phyloP scores from a whole-genome alignment of 2,113 vertebrate species.

The Laticauda colubrina region DNA sequence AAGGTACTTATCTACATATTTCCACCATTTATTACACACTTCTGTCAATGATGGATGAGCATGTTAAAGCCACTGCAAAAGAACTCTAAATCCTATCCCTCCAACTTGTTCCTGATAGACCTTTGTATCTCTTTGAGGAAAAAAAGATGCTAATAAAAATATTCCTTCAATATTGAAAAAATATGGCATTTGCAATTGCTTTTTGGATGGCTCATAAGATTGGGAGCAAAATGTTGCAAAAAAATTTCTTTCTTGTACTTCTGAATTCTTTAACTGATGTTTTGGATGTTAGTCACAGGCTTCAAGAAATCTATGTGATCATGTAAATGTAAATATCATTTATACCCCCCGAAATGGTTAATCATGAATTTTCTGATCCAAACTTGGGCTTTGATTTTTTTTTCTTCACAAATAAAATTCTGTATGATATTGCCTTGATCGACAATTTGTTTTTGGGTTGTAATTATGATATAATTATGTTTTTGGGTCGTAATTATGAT shows the following conservation, averaged over 20 bases:
- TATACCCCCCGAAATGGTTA: neutral
- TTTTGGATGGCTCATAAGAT: neutral
- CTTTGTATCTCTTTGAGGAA: neutral
- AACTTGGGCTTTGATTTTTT: neutral
- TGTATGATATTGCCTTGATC: neutral
- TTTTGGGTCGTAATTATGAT: neutral
- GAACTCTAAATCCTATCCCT: neutral
- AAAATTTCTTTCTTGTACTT: neutral
- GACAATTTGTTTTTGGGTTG: neutral
- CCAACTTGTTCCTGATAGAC: neutral
- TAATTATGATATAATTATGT: neutral
- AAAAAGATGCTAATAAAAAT: neutral
- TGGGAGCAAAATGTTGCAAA: neutral
- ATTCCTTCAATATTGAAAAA: neutral
- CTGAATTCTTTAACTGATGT: neutral
- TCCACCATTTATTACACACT: neutral
- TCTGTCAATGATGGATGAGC: neutral
- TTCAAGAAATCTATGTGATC: neutral
- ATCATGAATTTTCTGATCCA: neutral
- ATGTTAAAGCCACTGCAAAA: neutral
- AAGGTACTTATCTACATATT: neutral
- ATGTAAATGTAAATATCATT: neutral
- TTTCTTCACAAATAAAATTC: neutral
- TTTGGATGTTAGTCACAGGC: neutral
- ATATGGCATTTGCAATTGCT: neutral